Base-by-base conservation (phyloP, 2,797 vertebrate genomes). In the Onychomys torridus region DNA sequence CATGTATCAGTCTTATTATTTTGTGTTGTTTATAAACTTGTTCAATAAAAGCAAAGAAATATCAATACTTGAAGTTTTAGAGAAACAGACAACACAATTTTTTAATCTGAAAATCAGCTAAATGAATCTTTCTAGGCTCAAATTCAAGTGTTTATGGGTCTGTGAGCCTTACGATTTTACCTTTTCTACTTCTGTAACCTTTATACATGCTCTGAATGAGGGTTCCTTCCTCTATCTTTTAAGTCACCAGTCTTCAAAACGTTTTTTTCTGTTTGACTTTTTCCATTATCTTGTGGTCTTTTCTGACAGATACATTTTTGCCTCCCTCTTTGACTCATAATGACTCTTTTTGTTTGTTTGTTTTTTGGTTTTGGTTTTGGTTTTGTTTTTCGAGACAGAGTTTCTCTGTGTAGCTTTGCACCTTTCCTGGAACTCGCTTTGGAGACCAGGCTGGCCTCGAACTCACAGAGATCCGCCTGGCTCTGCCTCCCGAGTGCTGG, bases 41-140 rank as follows among this genome's bases (percentile, higher is more conserved):
- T 78, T 84, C 10, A n/a, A 1, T 90, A 77, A 55, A 83, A 89
- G 25, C 76, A 91, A 86, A 85, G 67, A 92, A 49, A 63, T 90
- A 34, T 10, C 55, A 76, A 0, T 59, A 78, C 23, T 71, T 34
- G 10, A 84, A 52, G 46, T 87, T 81, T 82, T 57, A 46, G 73
- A 78, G 34, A 69, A 27, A 37, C 37, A 32, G 17, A 65, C 34
- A 90, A 85, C 46, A 78, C 52, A 37, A 59, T 78, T 78, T 65
- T 52, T 71, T 23, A 73, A 73, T 69, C 40, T 69, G 46, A n/a
- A 49, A n/a, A 69, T 69, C 49, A 85, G 12, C 91, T 55, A 29
- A 32, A 29, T 85, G n/a, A 77, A 21, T 67, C 23, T 84, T 65
- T 14, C 25, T 52, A n/a, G 67, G 12, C 71, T 67, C 37, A 77